phyloP scores from a whole-genome alignment of 1,140 invertebrate genomes.

The Vollenhovia emeryi region DNA sequence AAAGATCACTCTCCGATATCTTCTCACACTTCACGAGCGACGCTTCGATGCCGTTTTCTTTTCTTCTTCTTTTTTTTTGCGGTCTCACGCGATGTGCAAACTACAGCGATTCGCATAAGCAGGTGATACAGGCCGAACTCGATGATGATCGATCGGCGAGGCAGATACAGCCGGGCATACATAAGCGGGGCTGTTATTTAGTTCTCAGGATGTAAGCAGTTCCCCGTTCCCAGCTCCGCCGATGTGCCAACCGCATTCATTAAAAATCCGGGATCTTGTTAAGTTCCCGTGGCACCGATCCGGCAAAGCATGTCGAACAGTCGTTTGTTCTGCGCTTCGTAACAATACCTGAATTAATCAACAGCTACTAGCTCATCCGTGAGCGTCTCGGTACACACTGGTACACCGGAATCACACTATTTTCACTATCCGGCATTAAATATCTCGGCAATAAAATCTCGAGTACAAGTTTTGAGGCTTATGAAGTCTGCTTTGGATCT shows the following conservation, averaged over 20 bases:
- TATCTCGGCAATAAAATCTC: constrained; percentile 3
- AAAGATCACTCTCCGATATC: neutral
- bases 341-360: constrained; percentile 62
- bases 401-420: constrained; percentile 21
- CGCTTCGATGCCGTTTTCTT: neutral
- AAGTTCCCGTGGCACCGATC: constrained; percentile 75
- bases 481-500: neutral
- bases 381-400: neutral
- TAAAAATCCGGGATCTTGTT: constrained; percentile 74
- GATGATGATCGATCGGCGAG: constrained; percentile 68
- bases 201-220: constrained; percentile 71
- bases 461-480: neutral
- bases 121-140: constrained; percentile 55
- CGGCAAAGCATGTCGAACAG: constrained; percentile 64
- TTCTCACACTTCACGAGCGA: neutral
- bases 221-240: constrained; percentile 73
- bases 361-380: constrained; percentile 12
- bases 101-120: constrained; percentile 33
- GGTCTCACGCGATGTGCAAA: constrained; percentile 33
- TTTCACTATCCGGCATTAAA: constrained; percentile 5
- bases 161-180: constrained; percentile 62
- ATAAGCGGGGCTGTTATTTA: constrained; percentile 73
- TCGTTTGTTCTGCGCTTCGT: constrained; percentile 60
- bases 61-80: constrained; percentile 13
- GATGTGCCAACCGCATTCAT: constrained; percentile 75